phyloP scores from a whole-genome alignment of 2,797 vertebrate species.

The Buceros bicornis region DNA sequence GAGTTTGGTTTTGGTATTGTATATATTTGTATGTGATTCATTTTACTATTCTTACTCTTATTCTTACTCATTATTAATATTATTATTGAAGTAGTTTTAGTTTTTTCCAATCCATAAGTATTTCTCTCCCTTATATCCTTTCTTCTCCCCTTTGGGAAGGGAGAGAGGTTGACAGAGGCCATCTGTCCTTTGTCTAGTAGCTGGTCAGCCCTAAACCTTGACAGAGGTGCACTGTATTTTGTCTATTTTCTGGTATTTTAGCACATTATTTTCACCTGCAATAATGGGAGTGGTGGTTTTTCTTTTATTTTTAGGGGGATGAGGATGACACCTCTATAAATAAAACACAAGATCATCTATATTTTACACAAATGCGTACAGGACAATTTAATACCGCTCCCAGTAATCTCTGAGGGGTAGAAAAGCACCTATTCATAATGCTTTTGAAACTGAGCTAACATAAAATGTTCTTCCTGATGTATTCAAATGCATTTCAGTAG shows the following conservation, averaged over 20 bases:
- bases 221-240: background rate
- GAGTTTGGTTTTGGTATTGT: too few relatives aligned
- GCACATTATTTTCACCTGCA: background rate
- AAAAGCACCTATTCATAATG: background rate
- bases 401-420: accelerated
- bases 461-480: background rate
- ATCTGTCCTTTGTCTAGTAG: too few relatives aligned
- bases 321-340: background rate
- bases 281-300: background rate
- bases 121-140: too few relatives aligned
- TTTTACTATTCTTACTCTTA: too few relatives aligned
- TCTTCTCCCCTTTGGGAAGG: too few relatives aligned
- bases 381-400: background rate
- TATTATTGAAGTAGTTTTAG: too few relatives aligned
- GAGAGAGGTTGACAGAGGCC: too few relatives aligned
- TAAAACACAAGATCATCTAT: background rate
- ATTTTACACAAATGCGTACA: background rate
- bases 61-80: too few relatives aligned
- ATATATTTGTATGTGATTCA: too few relatives aligned
- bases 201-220: too few relatives aligned
- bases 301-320: background rate
- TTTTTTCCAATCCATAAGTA: too few relatives aligned
- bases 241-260: background rate
- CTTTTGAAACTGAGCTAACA: background rate
- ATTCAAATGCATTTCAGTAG: background rate